phyloP scores from a whole-genome alignment of 2,797 vertebrate species.

The Scomberomorus guttatus region DNA sequence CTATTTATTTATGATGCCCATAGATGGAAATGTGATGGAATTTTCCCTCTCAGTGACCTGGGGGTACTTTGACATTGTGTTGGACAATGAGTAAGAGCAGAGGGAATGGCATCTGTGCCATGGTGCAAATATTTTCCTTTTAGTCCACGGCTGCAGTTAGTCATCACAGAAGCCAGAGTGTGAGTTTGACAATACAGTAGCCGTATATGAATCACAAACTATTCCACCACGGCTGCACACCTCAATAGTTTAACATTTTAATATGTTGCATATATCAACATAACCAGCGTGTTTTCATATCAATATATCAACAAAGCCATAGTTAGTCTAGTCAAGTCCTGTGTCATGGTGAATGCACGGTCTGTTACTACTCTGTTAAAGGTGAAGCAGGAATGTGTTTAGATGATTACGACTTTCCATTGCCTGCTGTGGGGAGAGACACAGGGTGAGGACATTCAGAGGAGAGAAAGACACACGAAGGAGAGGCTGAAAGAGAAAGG shows the following conservation, averaged over 20 bases:
- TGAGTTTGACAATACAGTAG: conserved; percentile 60
- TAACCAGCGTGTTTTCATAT: conserved; percentile 51
- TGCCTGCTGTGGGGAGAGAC: conserved; percentile 48
- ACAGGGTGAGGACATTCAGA: conserved; percentile 27
- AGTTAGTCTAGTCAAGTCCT: conserved; percentile 34
- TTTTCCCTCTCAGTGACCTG: conserved; percentile 71
- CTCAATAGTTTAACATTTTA: conserved; percentile 56
- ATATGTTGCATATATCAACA: conserved; percentile 64
- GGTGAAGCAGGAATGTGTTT: conserved; percentile 71
- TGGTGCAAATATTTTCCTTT: conserved; percentile 78
- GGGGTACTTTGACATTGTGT: conserved; percentile 74
- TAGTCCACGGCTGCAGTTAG: conserved; percentile 55
- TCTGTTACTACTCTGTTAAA: conserved; percentile 50
- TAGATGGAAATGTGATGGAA: conserved; percentile 78
- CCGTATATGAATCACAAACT: conserved; percentile 42
- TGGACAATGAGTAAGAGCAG: conserved; percentile 74
- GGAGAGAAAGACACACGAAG: conserved; percentile 20
- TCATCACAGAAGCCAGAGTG: conserved; percentile 59
- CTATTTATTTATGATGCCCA: conserved; percentile 79
- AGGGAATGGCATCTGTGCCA: conserved; percentile 78
- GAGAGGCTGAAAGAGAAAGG: conserved; percentile 39
- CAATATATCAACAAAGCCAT: conserved; percentile 59
- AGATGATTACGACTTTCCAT: conserved; percentile 70
- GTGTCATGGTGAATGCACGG: conserved; percentile 23
- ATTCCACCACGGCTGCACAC: conserved; percentile 20